Evolutionary conservation across 1,140 invertebrate species (phyloP).

Genomic region (Mya arenaria): DNA sequence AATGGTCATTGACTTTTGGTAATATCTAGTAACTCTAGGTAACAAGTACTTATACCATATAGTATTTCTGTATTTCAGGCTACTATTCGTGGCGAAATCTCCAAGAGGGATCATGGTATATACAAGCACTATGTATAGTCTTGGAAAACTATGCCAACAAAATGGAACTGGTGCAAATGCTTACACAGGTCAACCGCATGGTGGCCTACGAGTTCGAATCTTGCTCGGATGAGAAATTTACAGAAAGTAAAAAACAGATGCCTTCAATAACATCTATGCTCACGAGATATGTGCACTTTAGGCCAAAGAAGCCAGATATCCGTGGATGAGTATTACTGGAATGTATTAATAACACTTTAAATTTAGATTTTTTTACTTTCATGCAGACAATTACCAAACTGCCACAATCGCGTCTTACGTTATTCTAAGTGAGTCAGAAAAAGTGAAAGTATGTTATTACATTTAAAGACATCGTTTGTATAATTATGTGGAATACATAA

Average conservation of each 20-base stretch:
- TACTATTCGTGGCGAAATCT: conserved; percentile 98
- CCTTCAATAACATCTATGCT: conserved; percentile 96
- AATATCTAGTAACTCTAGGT: too few relatives aligned
- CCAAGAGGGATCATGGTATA: conserved; percentile 93
- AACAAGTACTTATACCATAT: too few relatives aligned
- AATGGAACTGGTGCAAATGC: conserved; percentile 91
- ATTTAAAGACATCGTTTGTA: too few relatives aligned
- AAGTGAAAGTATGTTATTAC: too few relatives aligned
- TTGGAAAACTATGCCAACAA: conserved; percentile 85
- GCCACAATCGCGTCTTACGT: too few relatives aligned
- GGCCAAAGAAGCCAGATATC: conserved; percentile 80
- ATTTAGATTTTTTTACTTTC: too few relatives aligned
- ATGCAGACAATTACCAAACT: too few relatives aligned
- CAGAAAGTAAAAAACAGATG: conserved; percentile 97
- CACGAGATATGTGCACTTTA: conserved; percentile 87
- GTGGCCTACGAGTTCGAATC: conserved; percentile 96
- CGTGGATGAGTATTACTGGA: too few relatives aligned
- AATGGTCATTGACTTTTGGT: too few relatives aligned
- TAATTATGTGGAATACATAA: too few relatives aligned
- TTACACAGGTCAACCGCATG: conserved; percentile 93
- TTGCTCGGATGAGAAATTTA: conserved; percentile 89
- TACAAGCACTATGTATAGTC: conserved; percentile 94
- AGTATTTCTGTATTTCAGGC: conserved; percentile 76
- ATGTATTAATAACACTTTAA: too few relatives aligned
- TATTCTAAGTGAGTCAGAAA: too few relatives aligned